These are phyloP conservation scores for Antennarius maculatus DNA, from an alignment of 2,797 vertebrate genomes.

Conservation along the genomic window DNA sequence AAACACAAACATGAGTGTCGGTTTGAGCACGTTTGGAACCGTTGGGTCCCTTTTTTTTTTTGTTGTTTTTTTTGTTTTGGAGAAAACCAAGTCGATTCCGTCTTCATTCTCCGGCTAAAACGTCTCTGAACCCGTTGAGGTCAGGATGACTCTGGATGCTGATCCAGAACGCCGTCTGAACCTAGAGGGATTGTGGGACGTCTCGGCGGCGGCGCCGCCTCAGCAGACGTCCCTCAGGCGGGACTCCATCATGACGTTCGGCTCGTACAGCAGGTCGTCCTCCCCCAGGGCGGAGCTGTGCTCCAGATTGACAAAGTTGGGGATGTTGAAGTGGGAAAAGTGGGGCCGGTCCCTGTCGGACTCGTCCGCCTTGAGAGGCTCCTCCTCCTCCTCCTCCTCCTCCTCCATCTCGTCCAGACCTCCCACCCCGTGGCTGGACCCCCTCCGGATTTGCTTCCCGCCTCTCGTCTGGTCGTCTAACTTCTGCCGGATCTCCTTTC, in stretches of 20 bases:
- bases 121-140: too few species aligned
- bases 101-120: too few species aligned
- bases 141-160: too few species aligned
- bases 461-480: conserved; percentile 55
- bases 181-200: too few species aligned
- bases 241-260: conserved; percentile 78
- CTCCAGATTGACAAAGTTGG: conserved; percentile 90
- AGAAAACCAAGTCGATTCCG: too few species aligned
- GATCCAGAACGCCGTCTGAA: too few species aligned
- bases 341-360: conserved; percentile 77
- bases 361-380: conserved; percentile 38
- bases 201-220: conserved; percentile 25
- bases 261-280: conserved; percentile 86
- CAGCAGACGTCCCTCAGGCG: conserved; percentile 69
- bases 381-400: conserved; percentile 33
- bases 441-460: conserved; percentile 42
- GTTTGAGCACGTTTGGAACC: too few species aligned
- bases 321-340: conserved; percentile 88
- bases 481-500: conserved; percentile 81
- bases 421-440: neutral
- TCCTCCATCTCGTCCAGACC: conserved; percentile 43
- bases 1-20: too few species aligned
- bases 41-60: too few species aligned
- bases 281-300: conserved; percentile 84
- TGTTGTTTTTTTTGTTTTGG: too few species aligned